Conservation (phyloP, 2,113 vertebrate genomes). For the Myotis lucifugus region DNA sequence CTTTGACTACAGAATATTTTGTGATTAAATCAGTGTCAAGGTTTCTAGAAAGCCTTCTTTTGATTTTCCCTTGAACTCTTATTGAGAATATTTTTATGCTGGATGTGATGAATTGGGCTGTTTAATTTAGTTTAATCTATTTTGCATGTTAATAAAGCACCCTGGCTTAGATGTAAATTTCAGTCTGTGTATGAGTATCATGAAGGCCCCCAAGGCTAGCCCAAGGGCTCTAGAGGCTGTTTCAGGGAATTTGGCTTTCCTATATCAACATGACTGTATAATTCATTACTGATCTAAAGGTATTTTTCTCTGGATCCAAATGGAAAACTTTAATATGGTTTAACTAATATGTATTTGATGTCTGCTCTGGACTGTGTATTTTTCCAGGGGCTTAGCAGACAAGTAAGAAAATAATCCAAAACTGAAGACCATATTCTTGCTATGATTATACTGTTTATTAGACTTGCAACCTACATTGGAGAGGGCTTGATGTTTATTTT, state of each 20-base stretch:
- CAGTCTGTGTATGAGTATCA: background rate
- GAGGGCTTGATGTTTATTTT: background rate
- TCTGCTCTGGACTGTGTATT: constrained; percentile 10
- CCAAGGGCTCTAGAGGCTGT: background rate
- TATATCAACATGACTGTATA: background rate
- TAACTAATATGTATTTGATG: background rate
- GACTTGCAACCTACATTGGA: background rate
- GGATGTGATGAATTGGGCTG: constrained; percentile 46
- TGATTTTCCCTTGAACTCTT: constrained; percentile 28
- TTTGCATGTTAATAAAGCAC: constrained; percentile 48
- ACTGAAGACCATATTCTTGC: constrained; percentile 42
- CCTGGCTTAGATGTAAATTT: background rate
- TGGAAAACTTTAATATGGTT: constrained; percentile 8
- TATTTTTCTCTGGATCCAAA: constrained; percentile 2
- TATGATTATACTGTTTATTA: constrained; percentile 22
- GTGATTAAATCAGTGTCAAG: constrained; percentile 44
- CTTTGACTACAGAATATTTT: constrained; percentile 14
- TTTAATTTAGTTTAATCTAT: constrained; percentile 55
- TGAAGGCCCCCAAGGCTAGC: background rate
- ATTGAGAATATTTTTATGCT: constrained; percentile 47
- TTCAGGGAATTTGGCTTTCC: background rate
- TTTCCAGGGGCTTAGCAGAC: constrained; percentile 37
- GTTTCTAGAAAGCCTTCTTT: constrained; percentile 51
- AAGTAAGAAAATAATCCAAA: constrained; percentile 4
- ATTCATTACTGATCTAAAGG: constrained; percentile 53